A percentile compares a stretch with the other conserved stretches of the same genome.
Evolutionary conservation across 2,113 vertebrate genomes (phyloP).

Genomic region (Psephotus haematonotus): DNA sequence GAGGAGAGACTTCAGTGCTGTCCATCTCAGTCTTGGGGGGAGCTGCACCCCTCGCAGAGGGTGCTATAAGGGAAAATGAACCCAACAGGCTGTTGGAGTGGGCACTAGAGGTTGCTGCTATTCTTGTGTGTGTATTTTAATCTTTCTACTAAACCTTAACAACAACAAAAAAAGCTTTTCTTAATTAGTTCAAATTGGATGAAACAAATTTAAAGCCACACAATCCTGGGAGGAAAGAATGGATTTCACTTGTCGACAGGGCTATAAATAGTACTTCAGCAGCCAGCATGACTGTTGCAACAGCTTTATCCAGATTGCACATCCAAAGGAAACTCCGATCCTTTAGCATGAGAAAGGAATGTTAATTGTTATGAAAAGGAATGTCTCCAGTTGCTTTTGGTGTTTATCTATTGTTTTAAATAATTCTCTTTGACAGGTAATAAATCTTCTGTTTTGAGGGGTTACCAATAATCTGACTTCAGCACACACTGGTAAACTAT

Average conservation of each 20-base stretch:
- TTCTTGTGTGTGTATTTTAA: neutral
- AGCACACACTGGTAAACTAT: neutral
- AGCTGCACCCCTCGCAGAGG: neutral
- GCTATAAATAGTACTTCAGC: neutral
- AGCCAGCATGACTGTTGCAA: neutral
- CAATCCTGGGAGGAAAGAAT: neutral
- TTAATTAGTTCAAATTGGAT: neutral
- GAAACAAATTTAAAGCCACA: neutral
- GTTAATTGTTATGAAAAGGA: neutral
- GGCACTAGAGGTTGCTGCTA: neutral
- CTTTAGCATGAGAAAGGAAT: neutral
- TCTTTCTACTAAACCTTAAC: neutral
- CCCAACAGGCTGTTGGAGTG: neutral
- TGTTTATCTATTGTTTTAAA: neutral
- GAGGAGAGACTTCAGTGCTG: neutral
- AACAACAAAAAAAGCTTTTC: neutral
- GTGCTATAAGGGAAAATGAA: neutral
- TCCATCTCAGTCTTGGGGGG: neutral
- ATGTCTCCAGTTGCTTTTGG: neutral
- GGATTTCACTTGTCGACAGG: neutral
- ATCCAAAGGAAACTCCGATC: neutral
- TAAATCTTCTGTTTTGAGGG: neutral
- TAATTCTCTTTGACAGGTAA: neutral
- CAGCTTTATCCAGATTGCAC: neutral
- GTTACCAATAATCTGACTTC: neutral